These are phyloP conservation scores for Ctenosaura bakeri DNA, from an alignment of 2,797 vertebrate species.

Conservation along the genomic window DNA sequence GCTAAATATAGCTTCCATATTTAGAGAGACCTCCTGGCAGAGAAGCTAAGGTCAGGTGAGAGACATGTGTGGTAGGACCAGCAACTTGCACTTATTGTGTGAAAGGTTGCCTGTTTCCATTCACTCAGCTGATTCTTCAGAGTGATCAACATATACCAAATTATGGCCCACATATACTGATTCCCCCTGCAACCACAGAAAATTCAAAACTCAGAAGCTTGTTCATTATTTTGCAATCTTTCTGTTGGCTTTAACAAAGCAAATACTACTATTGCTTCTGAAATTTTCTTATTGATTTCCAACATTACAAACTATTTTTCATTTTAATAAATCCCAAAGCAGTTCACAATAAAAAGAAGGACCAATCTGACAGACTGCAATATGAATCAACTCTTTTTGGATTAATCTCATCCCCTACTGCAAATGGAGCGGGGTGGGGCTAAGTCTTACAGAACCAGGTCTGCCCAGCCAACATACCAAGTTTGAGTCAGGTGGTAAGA, in stretches of 20 bases:
- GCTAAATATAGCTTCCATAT: constrained; percentile 68
- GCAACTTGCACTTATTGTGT: constrained; percentile 37
- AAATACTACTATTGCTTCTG: too few relatives aligned
- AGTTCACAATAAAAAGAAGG: too few relatives aligned
- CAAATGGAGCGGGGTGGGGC: not conserved
- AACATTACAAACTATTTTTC: too few relatives aligned
- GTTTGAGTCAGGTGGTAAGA: not conserved
- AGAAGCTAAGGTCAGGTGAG: constrained; percentile 73
- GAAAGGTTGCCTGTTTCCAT: constrained; percentile 52
- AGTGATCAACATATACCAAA: constrained; percentile 17
- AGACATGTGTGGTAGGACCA: not conserved
- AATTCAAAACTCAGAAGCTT: not conserved
- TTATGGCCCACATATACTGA: not conserved
- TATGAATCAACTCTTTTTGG: not conserved
- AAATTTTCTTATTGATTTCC: not conserved
- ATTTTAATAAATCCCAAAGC: too few relatives aligned
- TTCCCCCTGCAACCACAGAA: not conserved
- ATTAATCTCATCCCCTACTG: not conserved
- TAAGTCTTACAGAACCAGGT: not conserved
- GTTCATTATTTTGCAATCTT: not conserved
- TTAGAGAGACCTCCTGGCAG: constrained; percentile 59
- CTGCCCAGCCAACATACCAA: not conserved
- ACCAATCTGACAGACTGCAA: not conserved
- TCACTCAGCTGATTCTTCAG: constrained; percentile 17
- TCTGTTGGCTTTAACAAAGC: not conserved